Base-by-base conservation (phyloP, 1,140 invertebrate genomes). In the Apolygus lucorum region DNA sequence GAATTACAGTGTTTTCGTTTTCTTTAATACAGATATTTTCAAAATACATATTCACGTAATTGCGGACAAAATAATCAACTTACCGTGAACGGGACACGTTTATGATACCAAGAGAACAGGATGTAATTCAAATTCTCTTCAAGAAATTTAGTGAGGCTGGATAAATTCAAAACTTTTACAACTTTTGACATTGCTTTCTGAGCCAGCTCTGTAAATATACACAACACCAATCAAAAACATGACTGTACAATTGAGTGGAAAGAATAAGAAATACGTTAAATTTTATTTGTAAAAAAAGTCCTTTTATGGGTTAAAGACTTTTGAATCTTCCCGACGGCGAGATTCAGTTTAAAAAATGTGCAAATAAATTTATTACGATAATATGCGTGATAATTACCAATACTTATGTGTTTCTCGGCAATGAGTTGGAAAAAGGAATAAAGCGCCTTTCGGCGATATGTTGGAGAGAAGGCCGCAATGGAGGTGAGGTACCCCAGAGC, bases 81-180 rank as follows among this genome's bases (percentile, higher is more conserved):
- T 24, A 59, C 54, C 11, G 54, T 4, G 11, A 59, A 22, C 4
- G 54, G 4, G 4, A 4, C 54, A 11, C 22, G 2, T 59, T 59
- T 59, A 4, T 59, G 11, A 22, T 59, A 66, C 64, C 64, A 66
- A 28, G 14, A 1, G 1, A 66, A 66, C 1, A 66, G 14, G 27
- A 66, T 34, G 27, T 34, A 66, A 29, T 25, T 24, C n/a, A 42
- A 29, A n/a, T 66, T 66, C 25, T 66, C 27, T 13, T 66, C 64
- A 1, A 66, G 27, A 26, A 66, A 66, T 34, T 29, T 59, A 22
- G 4, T 24, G 4, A 59, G 4, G 22, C 22, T 21, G 22, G 54
- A 11, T 4, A 59, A 22, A 13, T 59, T 24, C 54, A 59, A 21
- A 13, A 17, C 54, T 59, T 24, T 59, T 21, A 11, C 22, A 8